These are phyloP conservation scores for Aporrectodea caliginosa DNA, from an alignment of 1,140 invertebrate species.

Conservation along the genomic window DNA sequence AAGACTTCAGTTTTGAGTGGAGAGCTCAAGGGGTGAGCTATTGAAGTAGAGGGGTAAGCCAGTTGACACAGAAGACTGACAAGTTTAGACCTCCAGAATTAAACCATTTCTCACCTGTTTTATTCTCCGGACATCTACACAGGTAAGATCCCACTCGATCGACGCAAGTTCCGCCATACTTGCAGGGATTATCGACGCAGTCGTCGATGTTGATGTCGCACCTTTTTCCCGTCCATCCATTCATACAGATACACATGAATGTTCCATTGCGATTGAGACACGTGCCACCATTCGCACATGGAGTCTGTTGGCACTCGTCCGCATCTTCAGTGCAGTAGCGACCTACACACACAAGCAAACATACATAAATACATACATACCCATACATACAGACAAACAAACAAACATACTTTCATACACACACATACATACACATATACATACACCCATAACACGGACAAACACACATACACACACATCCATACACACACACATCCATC, in stretches of 20 bases:
- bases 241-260: constrained; percentile 19
- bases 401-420: too few species aligned
- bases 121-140: background rate
- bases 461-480: too few species aligned
- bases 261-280: constrained; percentile 77
- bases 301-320: constrained; percentile 62
- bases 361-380: too few species aligned
- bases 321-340: constrained; percentile 80
- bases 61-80: too few species aligned
- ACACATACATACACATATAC: too few species aligned
- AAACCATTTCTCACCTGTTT: constrained; percentile 56
- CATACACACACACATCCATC: too few species aligned
- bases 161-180: constrained; percentile 81
- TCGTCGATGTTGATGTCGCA: constrained; percentile 22
- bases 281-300: constrained; percentile 58
- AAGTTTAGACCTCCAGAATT: too few species aligned
- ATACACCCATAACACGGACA: too few species aligned
- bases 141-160: constrained; percentile 69
- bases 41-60: too few species aligned
- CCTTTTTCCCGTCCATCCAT: constrained; percentile 18
- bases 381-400: too few species aligned
- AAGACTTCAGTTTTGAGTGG: too few species aligned
- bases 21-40: too few species aligned
- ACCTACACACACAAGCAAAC: background rate
- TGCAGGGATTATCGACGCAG: constrained; percentile 70